Base-by-base conservation (phyloP, 2,113 vertebrate genomes). In the Nansenia antarctica region DNA sequence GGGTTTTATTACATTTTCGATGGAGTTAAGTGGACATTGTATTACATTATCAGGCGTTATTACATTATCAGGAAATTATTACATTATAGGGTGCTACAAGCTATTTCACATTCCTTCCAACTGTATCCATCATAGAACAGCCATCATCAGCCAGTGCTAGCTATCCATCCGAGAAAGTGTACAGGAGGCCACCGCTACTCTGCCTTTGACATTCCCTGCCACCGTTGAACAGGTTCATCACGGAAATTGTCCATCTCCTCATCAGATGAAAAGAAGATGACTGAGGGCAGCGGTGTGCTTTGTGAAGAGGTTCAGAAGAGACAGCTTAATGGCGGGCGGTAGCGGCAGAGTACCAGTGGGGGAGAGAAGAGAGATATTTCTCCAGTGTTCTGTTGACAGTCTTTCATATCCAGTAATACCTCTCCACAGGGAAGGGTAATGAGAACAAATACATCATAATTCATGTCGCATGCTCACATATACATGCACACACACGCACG, bases 401-500 rank as follows among this genome's bases (percentile, higher is more conserved):
- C 32, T 60, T 60, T 35, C 58, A 60, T 60, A 22, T 32, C 3
- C 58, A 60, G 9, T 60, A 22, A 35, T 60, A 60, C n/a, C 69
- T 64, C 62, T 70, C 42, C 54, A 65, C n/a, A 35, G 20, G 54
- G 61, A 67, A 76, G 59, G 73, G 68, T 70, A 65, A 65, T 70
- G 67, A 70, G 42, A 61, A 32, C 37, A 64, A 64, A 69, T 70
- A 26, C 6, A 27, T 55, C 24, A 55, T 5, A 12, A 9, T 27
- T 55, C 11, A 8, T 55, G 5, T 1, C 65, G 65, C 52, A 66
- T n/a, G 29, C 54, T 67, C 78, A 79, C 73, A 54, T 54, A 53
- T 18, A 53, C 59, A 62, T 34, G 54, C 73, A 62, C 34, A 52
- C 22, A 39, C 26, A 57, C 9, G 37, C 39, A 60, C 32, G 22